Base-by-base conservation (phyloP, 2,113 vertebrate genomes). In the Pluvianellus socialis region DNA sequence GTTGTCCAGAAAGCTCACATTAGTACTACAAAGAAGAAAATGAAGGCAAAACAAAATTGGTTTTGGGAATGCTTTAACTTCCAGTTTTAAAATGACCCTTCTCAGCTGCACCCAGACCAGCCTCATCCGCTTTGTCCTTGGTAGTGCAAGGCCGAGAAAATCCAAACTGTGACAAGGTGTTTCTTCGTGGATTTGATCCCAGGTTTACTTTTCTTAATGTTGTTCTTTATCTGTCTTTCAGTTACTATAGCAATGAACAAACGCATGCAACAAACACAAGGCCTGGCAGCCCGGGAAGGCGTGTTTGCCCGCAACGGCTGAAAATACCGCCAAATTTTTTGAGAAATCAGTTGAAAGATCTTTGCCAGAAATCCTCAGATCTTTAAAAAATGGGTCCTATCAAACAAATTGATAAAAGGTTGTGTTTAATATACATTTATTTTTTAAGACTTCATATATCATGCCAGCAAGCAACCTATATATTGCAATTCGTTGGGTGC, bases 181-280 rank as follows among this genome's bases (percentile, higher is more conserved):
- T 87, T 68, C 89, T 91, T 62, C n/a, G 13, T 1, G 53, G 63
- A 49, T 74, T 76, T 74, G 40, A 66, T 74, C 38, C 30, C 32
- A 35, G n/a, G 38, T 88, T 93, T 77, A 88, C 79, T 94, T 88
- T 70, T 67, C 59, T 40, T 74, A 40, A 67, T 52, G 44, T 94
- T 84, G 84, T 81, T 95, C 79, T 84, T 63, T 75, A 74, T 86
- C 75, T 59, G 20, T 62, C 88, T 94, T 94, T 88, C 86, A 84
- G 94, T 96, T 96, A 96, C 94, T 95, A 97, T 96, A 96, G 94
- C 47, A 86, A 96, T 91, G 79, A 92, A 86, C 68, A 79, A 88
- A 91, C 30, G 65, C 82, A 71, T 26, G 83, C 67, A 63, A 75
- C 71, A 72, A 80, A 53, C 61, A 62, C 0, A 30, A 71, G 50